Conservation (phyloP, 2,888 invertebrate genomes). For the Melinaea menophilus region DNA sequence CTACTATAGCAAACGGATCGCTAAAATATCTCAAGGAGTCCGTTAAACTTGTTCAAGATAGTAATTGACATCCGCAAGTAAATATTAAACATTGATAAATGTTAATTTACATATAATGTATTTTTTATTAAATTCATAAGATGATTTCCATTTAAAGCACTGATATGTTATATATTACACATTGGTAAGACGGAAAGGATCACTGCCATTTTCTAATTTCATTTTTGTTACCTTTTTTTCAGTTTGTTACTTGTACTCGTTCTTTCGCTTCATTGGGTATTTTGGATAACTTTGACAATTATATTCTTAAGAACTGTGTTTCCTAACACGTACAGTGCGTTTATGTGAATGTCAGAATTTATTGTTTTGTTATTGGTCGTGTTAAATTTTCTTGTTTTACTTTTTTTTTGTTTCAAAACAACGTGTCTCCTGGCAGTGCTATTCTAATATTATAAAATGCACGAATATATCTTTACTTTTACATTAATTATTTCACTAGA, state of each 20-base stretch:
- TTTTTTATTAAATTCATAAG: conserved; percentile 73
- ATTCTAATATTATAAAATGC: conserved; percentile 18
- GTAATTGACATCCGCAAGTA: conserved; percentile 68
- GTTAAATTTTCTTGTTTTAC: conserved; percentile 2
- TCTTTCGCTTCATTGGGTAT: too few relatives aligned
- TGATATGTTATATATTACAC: conserved; percentile 57
- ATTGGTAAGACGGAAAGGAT: conserved; percentile 17
- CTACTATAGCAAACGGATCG: too few relatives aligned
- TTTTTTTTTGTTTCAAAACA: conserved; percentile 1
- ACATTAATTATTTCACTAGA: conserved; percentile 14
- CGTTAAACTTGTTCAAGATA: conserved; percentile 51
- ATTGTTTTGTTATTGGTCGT: background rate
- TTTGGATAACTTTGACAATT: too few relatives aligned
- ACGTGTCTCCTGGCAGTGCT: conserved; percentile 26
- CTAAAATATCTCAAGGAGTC: conserved; percentile 17
- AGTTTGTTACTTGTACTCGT: too few relatives aligned
- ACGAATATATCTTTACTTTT: conserved; percentile 13
- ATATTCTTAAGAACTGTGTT: too few relatives aligned
- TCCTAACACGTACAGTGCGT: too few relatives aligned
- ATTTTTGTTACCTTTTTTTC: background rate
- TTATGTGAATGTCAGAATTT: background rate
- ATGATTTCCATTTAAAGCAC: conserved; percentile 74
- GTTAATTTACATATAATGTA: conserved; percentile 59
- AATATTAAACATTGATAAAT: conserved; percentile 57
- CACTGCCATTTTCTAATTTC: conserved; percentile 15